Evolutionary conservation across 2,113 vertebrate genomes (phyloP), one percentile per base, ranked within the genome.

Genomic region (Hypocryptadius cinnamomeus): DNA sequence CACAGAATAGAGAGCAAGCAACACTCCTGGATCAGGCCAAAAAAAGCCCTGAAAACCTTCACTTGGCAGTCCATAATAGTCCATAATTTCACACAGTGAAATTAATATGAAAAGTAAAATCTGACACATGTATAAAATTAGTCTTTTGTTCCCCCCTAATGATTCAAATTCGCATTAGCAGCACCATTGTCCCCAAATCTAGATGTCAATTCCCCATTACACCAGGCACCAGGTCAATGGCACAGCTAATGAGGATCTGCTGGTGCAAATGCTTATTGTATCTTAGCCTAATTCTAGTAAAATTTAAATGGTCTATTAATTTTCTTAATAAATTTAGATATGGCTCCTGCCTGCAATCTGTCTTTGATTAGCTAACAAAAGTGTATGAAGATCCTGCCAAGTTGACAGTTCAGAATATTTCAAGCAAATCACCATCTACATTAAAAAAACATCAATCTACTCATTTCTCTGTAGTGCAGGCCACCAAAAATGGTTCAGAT

Each of bases 291-390:
- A 97, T 97, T 97, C 96, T 94, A 96, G 96, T 96, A 97, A 98
- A 98, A 98, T 97, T 96, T 97, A 97, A 98, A 98, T 94, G 97
- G 96, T 96, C 97, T 97, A 97, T 98, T 98, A 98, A 97, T 98
- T 98, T 97, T 95, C 96, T 96, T 98, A 98, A 98, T 97, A 98
- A 97, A 98, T 98, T 98, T 98, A 97, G 97, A 97, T 97, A 97
- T 97, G 97, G 96, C 95, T 97, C 87, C 94, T 95, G 95, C 97
- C 97, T 94, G 28, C 97, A 98, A 97, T 98, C 97, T 97, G 97
- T 97, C 97, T 97, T 97, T 98, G 97, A 98, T 98, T 97, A 98
- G 97, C 96, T 97, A 96, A 96, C 94, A 96, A 97, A 92, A 97
- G 97, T 90, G 87, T 94, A 89, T 90, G 90, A 96, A 97, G 97